Evolutionary conservation across 2,113 vertebrate genomes (phyloP).

Genomic region (Thymallus thymallus): DNA sequence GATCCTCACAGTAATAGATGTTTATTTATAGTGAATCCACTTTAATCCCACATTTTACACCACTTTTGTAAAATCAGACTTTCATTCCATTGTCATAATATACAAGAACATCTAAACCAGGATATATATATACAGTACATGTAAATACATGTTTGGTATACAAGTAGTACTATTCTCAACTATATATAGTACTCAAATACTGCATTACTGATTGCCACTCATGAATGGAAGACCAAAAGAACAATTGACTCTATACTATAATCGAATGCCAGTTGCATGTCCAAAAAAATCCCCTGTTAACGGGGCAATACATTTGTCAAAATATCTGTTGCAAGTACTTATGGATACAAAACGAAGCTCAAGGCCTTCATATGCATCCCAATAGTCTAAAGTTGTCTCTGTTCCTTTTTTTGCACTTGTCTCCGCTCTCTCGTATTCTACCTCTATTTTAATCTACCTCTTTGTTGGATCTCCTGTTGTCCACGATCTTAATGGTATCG

Average conservation of each 20-base stretch:
- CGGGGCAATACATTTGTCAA: background rate
- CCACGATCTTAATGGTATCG: constrained; percentile 56
- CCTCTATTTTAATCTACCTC: background rate
- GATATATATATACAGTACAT: constrained; percentile 17
- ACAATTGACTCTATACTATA: no score
- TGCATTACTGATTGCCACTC: background rate
- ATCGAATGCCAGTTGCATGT: no score
- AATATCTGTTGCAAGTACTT: background rate
- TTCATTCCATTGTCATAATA: background rate
- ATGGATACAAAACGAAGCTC: no score
- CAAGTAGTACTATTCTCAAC: background rate
- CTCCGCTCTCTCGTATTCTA: no score
- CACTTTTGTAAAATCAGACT: background rate
- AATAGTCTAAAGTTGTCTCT: no score
- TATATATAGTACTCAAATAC: background rate
- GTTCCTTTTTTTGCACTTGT: no score
- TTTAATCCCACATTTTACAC: background rate
- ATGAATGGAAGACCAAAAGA: background rate
- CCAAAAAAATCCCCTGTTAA: background rate
- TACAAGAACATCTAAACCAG: constrained; percentile 1
- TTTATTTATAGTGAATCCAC: background rate
- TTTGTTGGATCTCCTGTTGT: constrained; percentile 54
- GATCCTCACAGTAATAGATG: background rate
- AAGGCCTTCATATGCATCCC: no score
- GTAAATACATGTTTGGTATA: background rate